Evolutionary conservation across 2,888 invertebrate genomes (phyloP).

Genomic region (Eledona agricola): DNA sequence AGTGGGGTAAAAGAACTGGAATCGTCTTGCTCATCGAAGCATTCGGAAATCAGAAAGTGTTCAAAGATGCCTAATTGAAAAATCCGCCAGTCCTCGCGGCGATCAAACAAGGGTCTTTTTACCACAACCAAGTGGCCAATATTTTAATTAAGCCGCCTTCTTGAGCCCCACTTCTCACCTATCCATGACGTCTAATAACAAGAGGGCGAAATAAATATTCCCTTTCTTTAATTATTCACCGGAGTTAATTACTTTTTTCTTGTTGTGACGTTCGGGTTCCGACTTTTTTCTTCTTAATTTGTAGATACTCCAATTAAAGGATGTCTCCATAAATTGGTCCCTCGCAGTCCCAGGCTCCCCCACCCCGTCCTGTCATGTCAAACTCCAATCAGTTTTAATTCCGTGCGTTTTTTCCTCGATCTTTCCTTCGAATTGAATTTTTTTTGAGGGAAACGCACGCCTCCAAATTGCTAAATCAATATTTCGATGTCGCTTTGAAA

Average conservation of each 20-base stretch:
- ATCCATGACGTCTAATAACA: conserved; percentile 18
- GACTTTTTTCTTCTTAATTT: conserved; percentile 53
- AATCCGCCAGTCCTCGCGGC: conserved; percentile 5
- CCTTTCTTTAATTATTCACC: conserved; percentile 51
- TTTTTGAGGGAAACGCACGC: conserved; percentile 29
- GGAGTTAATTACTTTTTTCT: conserved; percentile 55
- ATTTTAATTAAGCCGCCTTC: conserved; percentile 20
- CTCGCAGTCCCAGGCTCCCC: conserved; percentile 5
- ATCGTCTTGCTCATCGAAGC: too few relatives aligned
- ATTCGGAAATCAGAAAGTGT: too few relatives aligned
- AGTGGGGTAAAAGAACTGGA: too few relatives aligned
- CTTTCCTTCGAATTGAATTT: conserved; percentile 18
- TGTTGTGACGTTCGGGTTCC: conserved; percentile 50
- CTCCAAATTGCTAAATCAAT: conserved; percentile 36
- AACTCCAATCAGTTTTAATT: conserved; percentile 30
- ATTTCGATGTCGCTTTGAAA: conserved; percentile 32
- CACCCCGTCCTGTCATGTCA: conserved; percentile 27
- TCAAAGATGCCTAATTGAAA: background rate
- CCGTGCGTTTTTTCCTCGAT: conserved; percentile 4
- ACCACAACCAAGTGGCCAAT: conserved; percentile 3
- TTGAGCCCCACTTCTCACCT: conserved; percentile 20
- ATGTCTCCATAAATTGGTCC: conserved; percentile 53
- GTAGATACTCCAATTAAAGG: conserved; percentile 54
- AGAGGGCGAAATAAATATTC: conserved; percentile 29
- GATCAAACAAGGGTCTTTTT: conserved; percentile 10